Percentiles rank a stretch among this genome's conserved stretches.
These are phyloP conservation scores for Palythoa heliodiscus DNA, from an alignment of 92 coral and sea anemone genomes.

Conservation along the genomic window DNA sequence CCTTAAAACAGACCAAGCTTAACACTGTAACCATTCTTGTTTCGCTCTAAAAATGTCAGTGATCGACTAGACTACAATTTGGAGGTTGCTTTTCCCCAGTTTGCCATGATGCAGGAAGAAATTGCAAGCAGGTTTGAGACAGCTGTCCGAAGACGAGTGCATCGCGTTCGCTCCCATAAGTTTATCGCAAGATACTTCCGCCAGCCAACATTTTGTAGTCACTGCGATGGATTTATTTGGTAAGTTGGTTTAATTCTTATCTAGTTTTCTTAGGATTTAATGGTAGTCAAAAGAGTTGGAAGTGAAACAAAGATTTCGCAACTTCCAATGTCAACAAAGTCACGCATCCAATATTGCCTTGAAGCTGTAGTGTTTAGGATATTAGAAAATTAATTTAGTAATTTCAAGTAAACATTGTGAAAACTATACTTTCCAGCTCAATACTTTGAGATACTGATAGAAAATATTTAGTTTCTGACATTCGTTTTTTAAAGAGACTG, in stretches of 20 bases:
- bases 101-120: constrained; percentile 9
- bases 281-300: background rate
- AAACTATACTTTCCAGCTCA: too few species aligned
- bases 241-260: constrained; percentile 16
- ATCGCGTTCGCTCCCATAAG: constrained; percentile 52
- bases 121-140: background rate
- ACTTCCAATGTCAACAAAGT: background rate
- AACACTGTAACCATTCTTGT: background rate
- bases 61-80: background rate
- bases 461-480: too few species aligned
- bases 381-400: too few species aligned
- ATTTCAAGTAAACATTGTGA: too few species aligned
- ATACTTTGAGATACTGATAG: too few species aligned
- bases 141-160: constrained; percentile 50
- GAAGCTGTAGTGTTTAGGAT: too few species aligned
- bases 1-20: background rate
- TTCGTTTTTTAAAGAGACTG: too few species aligned
- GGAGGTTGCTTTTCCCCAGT: background rate
- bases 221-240: constrained; percentile 61
- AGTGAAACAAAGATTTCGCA: background rate
- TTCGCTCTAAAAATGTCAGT: background rate
- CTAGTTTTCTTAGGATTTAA: background rate
- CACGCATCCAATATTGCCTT: background rate
- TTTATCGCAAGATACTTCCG: constrained; percentile 56
- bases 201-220: constrained; percentile 60